Percentiles rank a stretch among this genome's conserved stretches.
phyloP scores from a whole-genome alignment of 2,797 vertebrate genomes.

The Propithecus deckenii region DNA sequence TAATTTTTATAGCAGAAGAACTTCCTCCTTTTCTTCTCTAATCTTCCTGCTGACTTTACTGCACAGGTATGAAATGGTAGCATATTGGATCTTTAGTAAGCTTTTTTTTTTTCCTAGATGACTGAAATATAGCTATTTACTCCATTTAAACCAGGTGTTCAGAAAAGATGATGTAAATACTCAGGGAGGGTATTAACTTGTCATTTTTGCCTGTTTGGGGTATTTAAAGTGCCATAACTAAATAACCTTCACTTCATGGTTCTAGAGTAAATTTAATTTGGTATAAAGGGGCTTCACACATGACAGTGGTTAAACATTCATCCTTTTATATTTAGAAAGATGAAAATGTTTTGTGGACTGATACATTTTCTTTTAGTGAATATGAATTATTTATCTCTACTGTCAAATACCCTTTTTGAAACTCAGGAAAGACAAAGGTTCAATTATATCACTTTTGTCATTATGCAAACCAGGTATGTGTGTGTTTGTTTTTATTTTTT shows the following conservation, averaged over 20 bases:
- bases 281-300: slow-evolving; percentile 24
- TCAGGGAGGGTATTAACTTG: slow-evolving; percentile 48
- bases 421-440: slow-evolving; percentile 78
- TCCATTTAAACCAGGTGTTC: slow-evolving; percentile 63
- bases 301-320: slow-evolving; percentile 5
- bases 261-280: slow-evolving; percentile 68
- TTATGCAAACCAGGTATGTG: slow-evolving; percentile 11
- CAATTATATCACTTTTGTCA: slow-evolving; percentile 61
- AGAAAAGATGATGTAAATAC: slow-evolving; percentile 49
- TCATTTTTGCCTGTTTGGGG: slow-evolving; percentile 3
- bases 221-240: slow-evolving; percentile 45
- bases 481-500: background rate
- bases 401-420: slow-evolving; percentile 63
- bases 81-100: background rate
- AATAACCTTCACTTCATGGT: background rate
- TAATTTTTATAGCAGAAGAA: background rate
- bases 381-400: slow-evolving; percentile 58
- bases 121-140: slow-evolving; percentile 48
- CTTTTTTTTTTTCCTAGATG: background rate
- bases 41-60: background rate
- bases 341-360: slow-evolving; percentile 36
- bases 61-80: slow-evolving; percentile 15
- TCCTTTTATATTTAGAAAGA: slow-evolving; percentile 45
- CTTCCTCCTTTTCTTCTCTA: background rate
- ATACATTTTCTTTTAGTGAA: slow-evolving; percentile 54